A percentile compares a stretch with the other conserved stretches of the same genome.
Evolutionary conservation across 2,888 invertebrate genomes (phyloP).

Genomic region (Netelia virgata): DNA sequence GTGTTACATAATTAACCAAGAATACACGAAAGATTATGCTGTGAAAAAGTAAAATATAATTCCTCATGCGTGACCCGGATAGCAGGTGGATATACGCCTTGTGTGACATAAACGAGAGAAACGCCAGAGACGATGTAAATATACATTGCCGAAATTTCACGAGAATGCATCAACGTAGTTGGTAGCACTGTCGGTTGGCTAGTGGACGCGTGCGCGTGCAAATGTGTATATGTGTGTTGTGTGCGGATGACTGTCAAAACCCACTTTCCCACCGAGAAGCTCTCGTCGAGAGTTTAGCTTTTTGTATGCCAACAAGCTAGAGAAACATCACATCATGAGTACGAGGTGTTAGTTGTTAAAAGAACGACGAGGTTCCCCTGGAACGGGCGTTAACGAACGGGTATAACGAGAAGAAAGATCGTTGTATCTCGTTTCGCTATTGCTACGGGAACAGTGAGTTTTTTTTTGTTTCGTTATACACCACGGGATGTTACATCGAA

Average conservation of each 20-base stretch:
- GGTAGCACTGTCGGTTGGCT: constrained; percentile 36
- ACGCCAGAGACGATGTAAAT: constrained; percentile 19
- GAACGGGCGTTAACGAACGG: constrained; percentile 47
- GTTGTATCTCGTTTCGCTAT: constrained; percentile 47
- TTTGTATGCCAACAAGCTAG: constrained; percentile 60
- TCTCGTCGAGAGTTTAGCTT: constrained; percentile 46
- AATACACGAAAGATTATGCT: constrained; percentile 15
- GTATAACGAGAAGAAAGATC: constrained; percentile 45
- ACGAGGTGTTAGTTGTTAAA: constrained; percentile 43
- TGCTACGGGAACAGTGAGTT: constrained; percentile 58
- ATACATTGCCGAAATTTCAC: constrained; percentile 1
- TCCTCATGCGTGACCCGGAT: background rate
- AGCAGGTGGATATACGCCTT: background rate
- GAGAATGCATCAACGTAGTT: constrained; percentile 36
- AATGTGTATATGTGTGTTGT: constrained; percentile 49
- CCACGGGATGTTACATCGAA: constrained; percentile 30
- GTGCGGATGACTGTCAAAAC: constrained; percentile 83
- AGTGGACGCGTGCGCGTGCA: constrained; percentile 7
- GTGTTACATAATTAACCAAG: constrained; percentile 54
- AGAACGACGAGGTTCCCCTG: constrained; percentile 36
- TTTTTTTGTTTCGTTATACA: constrained; percentile 23
- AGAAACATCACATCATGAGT: constrained; percentile 55
- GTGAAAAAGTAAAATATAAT: constrained; percentile 25
- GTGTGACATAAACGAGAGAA: constrained; percentile 46
- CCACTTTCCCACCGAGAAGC: constrained; percentile 75